Base-by-base conservation (phyloP, 2,797 vertebrate genomes). In the Botia kubotai region DNA sequence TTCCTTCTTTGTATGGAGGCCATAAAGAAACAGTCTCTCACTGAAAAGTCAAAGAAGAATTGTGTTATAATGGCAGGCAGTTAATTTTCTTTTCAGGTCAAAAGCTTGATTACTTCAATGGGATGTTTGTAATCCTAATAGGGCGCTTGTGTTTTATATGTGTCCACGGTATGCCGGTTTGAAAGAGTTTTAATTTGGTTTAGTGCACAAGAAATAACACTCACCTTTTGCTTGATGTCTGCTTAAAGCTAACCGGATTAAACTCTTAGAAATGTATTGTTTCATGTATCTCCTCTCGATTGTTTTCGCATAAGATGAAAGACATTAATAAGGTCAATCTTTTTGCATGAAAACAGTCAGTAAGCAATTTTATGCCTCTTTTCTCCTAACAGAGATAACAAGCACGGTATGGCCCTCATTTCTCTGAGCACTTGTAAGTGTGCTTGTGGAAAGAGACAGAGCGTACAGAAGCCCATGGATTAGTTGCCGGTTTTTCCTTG, bases 61-160 rank as follows among this genome's bases (percentile, higher is more conserved):
- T 78, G 78, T 82, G 73, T 80, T 43, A 83, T 81, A 71, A 77
- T 86, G 82, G 78, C 80, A 84, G 67, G 75, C 74, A 89, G 89
- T 92, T 89, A 86, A 89, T 90, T 89, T 87, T 60, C 79, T 36
- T 83, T 89, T 85, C 57, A 88, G 86, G 58, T 83, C 85, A 85
- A 84, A 82, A 39, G 84, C 62, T 83, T 82, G 52, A 72, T 86
- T 79, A 73, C 85, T 87, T 88, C 79, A 88, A 86, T 88, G 48
- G 48, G 85, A 79, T 58, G 29, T 83, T 36, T 84, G 43, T 81
- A 85, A 89, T 89, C 77, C 86, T 75, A 73, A 80, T 74, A 43
- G 80, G 83, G 76, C 77, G 84, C 84, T 83, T 83, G 86, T 87
- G 79, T 86, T 88, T 58, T 85, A 82, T 87, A 87, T 84, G 87